A percentile compares a stretch with the other conserved stretches of the same genome.
phyloP scores from a whole-genome alignment of 2,113 vertebrate species.

The Chionis minor region DNA sequence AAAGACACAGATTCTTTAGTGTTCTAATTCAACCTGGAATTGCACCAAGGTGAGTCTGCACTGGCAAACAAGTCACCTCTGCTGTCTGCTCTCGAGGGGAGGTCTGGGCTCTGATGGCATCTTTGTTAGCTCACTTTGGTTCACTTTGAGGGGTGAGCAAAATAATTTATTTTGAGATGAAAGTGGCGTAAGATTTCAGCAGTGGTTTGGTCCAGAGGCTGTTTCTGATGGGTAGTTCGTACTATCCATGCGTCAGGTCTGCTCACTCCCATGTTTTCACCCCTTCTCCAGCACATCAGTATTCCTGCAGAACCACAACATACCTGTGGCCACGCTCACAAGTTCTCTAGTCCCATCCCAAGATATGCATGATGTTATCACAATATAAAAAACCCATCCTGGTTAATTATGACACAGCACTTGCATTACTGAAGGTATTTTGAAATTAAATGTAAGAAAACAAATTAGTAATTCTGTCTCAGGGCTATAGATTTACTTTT shows the following conservation, averaged over 20 bases:
- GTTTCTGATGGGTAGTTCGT: background rate
- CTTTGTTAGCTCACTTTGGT: accelerated
- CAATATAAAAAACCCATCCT: background rate
- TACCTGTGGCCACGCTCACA: background rate
- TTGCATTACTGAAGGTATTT: background rate
- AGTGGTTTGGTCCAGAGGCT: background rate
- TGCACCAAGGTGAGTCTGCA: background rate
- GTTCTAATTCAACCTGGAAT: background rate
- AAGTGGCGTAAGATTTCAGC: background rate
- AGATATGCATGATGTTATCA: background rate
- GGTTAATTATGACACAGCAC: background rate
- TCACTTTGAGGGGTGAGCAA: background rate
- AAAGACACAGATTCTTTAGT: background rate
- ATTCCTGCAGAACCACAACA: background rate
- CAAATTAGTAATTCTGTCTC: background rate
- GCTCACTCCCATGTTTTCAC: accelerated
- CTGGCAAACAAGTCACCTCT: background rate
- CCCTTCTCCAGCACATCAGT: background rate
- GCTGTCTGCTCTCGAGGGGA: background rate
- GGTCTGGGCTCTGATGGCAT: background rate
- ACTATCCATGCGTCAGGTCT: background rate
- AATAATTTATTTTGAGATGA: background rate
- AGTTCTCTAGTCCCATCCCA: background rate
- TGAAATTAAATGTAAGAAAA: background rate
- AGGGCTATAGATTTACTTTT: background rate